Percentiles rank a stretch among this genome's conserved stretches.
Conservation (phyloP, 92 coral and sea anemone genomes). For the Epizoanthus illoricatus region DNA sequence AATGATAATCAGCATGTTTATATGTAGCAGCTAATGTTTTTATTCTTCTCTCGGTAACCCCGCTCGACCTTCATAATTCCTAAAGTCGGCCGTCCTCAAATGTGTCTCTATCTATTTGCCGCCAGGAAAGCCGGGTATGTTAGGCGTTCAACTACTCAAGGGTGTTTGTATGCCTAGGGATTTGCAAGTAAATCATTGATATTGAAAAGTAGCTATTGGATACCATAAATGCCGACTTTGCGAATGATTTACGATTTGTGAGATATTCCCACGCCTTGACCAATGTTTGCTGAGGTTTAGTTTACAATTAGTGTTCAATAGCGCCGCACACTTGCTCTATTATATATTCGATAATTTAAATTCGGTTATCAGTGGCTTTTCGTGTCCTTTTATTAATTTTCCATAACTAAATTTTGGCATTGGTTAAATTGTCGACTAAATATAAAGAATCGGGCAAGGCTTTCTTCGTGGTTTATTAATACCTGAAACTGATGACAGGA, state of each 20-base stretch:
- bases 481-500: constrained; percentile 13
- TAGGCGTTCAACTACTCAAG: neutral
- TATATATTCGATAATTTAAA: neutral
- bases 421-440: too few species aligned
- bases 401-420: neutral
- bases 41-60: neutral
- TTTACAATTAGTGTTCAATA: neutral
- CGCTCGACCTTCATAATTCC: neutral
- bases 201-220: neutral
- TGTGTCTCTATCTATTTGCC: neutral
- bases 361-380: neutral
- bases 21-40: neutral
- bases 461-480: too few species aligned
- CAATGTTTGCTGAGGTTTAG: neutral
- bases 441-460: too few species aligned
- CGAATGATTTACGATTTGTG: constrained; percentile 39
- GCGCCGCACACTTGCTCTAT: neutral
- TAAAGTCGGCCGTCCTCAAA: neutral
- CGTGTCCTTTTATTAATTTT: neutral
- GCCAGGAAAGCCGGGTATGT: constrained; percentile 18
- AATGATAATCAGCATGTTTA: neutral
- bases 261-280: neutral
- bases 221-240: neutral
- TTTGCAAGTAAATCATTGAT: too few species aligned
- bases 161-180: neutral